phyloP scores from a whole-genome alignment of 1,140 invertebrate genomes.

The Drosophila malerkotliana region DNA sequence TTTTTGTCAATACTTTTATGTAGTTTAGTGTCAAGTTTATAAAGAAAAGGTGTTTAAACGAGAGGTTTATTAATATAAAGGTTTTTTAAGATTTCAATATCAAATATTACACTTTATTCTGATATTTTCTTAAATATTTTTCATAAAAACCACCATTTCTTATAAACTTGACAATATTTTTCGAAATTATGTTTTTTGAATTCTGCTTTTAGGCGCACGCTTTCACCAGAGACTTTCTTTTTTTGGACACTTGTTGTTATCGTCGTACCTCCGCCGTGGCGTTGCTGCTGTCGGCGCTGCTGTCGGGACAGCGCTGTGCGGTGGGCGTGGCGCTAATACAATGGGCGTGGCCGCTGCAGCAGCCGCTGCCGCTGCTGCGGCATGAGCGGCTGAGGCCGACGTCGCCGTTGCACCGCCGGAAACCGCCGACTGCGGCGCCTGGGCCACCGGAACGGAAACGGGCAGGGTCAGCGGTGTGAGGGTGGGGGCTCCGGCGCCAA shows the following conservation, averaged over 20 bases:
- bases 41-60: neutral
- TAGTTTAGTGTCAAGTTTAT: neutral
- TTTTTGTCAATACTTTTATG: neutral
- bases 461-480: constrained; percentile 84
- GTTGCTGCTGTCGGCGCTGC: constrained; percentile 85
- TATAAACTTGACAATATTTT: constrained; percentile 23
- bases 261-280: constrained; percentile 84
- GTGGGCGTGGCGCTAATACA: constrained; percentile 82
- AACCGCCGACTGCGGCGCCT: constrained; percentile 79
- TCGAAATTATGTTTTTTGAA: constrained; percentile 61
- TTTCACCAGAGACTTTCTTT: constrained; percentile 23
- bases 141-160: neutral
- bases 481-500: constrained; percentile 84
- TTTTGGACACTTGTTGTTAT: constrained; percentile 15
- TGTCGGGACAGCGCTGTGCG: constrained; percentile 66
- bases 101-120: too few relatives aligned
- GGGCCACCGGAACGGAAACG: constrained; percentile 57
- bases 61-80: too few relatives aligned
- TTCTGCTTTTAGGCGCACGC: constrained; percentile 69
- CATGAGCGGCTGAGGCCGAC: constrained; percentile 75
- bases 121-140: too few relatives aligned
- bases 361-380: constrained; percentile 84
- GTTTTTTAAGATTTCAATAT: too few relatives aligned
- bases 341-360: constrained; percentile 84
- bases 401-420: constrained; percentile 21